Evolutionary conservation across 2,113 vertebrate genomes (phyloP).

Genomic region (Clarias magur): DNA sequence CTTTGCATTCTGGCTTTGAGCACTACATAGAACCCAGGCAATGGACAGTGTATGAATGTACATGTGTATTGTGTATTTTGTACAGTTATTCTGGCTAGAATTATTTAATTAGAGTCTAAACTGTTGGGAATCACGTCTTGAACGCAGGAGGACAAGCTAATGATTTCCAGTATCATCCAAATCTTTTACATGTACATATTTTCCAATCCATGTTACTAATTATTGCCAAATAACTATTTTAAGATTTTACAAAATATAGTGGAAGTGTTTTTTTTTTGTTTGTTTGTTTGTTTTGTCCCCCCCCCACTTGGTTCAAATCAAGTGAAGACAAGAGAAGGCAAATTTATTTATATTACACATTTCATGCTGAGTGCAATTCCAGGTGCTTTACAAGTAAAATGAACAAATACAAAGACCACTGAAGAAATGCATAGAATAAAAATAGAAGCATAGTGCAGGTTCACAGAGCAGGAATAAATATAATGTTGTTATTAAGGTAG

Average conservation of each 20-base stretch:
- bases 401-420: neutral
- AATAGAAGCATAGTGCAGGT: neutral
- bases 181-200: neutral
- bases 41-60: neutral
- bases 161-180: neutral
- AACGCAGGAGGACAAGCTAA: neutral
- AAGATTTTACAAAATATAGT: too few species aligned
- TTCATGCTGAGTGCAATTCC: neutral
- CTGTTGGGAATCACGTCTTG: neutral
- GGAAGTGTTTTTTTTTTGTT: too few species aligned
- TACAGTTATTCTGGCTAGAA: neutral
- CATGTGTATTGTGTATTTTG: neutral
- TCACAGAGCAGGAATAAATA: neutral
- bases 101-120: neutral
- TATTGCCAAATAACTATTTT: too few species aligned
- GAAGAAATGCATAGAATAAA: neutral
- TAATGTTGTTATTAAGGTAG: neutral
- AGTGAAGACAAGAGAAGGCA: neutral
- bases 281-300: neutral
- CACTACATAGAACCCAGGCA: neutral
- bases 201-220: neutral
- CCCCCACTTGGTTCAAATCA: neutral
- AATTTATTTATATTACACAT: neutral
- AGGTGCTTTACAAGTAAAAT: neutral
- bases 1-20: conserved; percentile 68